These are phyloP conservation scores for Hemibates koningsi DNA, from an alignment of 2,113 vertebrate genomes.

Conservation along the genomic window DNA sequence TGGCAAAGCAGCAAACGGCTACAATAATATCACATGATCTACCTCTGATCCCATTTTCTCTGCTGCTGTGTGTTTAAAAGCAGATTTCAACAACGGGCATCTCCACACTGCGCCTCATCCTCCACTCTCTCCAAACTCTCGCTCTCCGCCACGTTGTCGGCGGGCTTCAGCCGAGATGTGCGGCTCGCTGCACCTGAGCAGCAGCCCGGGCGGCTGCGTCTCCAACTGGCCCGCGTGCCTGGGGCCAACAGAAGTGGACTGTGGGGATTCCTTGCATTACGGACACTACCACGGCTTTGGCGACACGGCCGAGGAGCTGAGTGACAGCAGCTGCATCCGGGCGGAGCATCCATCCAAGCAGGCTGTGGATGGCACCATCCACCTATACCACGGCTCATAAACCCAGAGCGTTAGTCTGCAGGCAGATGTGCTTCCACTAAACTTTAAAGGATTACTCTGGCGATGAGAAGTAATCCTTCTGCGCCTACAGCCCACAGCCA, in stretches of 20 bases:
- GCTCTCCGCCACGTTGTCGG: not conserved
- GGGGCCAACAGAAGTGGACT: constrained; percentile 56
- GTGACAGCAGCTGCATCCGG: constrained; percentile 70
- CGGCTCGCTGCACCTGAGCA: constrained; percentile 82
- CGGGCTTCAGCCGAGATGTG: constrained; percentile 72
- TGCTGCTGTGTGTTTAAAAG: constrained; percentile 21
- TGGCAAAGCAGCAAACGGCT: not conserved
- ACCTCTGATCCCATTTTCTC: not conserved
- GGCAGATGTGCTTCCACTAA: not conserved
- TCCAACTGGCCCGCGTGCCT: constrained; percentile 75
- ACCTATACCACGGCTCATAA: constrained; percentile 80
- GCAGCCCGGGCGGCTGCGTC: constrained; percentile 79
- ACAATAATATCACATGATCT: fast-evolving
- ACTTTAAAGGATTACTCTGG: fast-evolving
- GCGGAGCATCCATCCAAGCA: constrained; percentile 70
- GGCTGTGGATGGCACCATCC: constrained; percentile 70
- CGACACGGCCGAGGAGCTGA: constrained; percentile 92
- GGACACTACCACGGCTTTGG: constrained; percentile 95
- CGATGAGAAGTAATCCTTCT: fast-evolving
- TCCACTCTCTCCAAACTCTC: not conserved
- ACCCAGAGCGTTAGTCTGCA: not conserved
- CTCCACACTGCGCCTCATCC: constrained; percentile 5
- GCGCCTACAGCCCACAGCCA: not conserved
- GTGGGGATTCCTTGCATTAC: constrained; percentile 78
- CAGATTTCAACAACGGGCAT: constrained; percentile 64